phyloP scores from a whole-genome alignment of 2,113 vertebrate species.

The Okapia johnstoni region DNA sequence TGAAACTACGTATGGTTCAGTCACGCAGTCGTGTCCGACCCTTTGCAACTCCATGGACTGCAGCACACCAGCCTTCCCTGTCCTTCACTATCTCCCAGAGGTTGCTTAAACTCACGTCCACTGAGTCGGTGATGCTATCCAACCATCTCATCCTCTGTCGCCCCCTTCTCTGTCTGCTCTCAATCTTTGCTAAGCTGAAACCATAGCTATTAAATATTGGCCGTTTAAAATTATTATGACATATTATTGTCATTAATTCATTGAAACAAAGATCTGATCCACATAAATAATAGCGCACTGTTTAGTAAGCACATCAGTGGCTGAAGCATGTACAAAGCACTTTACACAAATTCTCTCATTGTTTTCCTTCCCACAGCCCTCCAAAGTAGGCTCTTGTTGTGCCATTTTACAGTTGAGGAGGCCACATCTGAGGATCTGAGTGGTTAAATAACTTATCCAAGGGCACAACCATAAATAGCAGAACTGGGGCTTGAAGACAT shows the following conservation, averaged over 20 bases:
- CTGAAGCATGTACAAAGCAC: neutral
- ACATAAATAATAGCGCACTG: neutral
- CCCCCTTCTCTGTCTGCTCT: neutral
- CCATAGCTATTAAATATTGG: neutral
- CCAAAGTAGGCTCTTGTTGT: neutral
- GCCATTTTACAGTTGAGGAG: neutral
- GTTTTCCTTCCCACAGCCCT: neutral
- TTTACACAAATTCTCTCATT: neutral
- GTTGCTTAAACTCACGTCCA: neutral
- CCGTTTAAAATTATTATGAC: neutral
- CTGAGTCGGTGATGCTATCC: neutral
- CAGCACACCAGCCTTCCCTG: neutral
- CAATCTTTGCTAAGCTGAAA: neutral
- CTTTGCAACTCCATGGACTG: neutral
- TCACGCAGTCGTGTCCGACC: rapidly evolving
- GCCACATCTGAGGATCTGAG: neutral
- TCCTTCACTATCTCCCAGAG: neutral
- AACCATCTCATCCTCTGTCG: neutral
- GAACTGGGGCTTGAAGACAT: neutral
- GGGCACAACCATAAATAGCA: neutral
- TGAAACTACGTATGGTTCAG: neutral
- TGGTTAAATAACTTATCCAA: neutral
- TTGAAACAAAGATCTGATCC: neutral
- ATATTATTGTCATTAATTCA: neutral
- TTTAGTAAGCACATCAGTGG: neutral